Base-by-base conservation (phyloP, 2,113 vertebrate genomes). In the Phalacrocorax pelagicus region DNA sequence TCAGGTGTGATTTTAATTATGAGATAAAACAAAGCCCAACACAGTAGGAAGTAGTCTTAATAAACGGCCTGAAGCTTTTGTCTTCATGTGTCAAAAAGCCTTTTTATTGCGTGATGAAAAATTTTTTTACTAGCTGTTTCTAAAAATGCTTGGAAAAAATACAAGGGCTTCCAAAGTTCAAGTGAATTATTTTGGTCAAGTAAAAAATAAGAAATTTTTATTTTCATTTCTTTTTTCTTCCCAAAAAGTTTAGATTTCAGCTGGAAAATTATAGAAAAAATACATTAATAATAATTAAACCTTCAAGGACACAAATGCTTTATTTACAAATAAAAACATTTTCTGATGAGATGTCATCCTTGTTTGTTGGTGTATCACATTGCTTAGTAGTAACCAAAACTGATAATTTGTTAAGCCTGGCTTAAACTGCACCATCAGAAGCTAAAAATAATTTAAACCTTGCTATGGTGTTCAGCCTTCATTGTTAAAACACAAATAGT, bases 1-100 rank as follows among this genome's bases (percentile, higher is more conserved):
- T 98, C 97, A 98, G 98, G 98, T 98, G 98, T 95, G 93, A 97
- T 98, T 98, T 98, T 98, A 98, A 98, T 98, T 98, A 98, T 91
- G 92, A 97, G 96, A 94, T 96, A 96, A 96, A 98, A 96, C 96
- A 96, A 97, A 98, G 97, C 97, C 93, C 95, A 94, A 87, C 97
- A 96, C 97, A 95, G 97, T 97, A 95, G 98, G 98, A 96, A 97
- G 97, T 97, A 97, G 16, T 98, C 97, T 97, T 98, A 98, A 98
- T 98, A 98, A 98, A 98, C 73, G 94, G 94, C 97, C 96, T 94
- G 89, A 96, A 97, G 97, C 96, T 96, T 98, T 98, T 97, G 97
- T 98, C 98, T 98, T 97, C 89, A 87, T 89, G 94, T 86, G 82
- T 98, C 97, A 96, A 96, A 97, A 96, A 95, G 62, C 85, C 93